phyloP scores from a whole-genome alignment of 2,888 invertebrate species.

The Venustoraphidia nigricollis region DNA sequence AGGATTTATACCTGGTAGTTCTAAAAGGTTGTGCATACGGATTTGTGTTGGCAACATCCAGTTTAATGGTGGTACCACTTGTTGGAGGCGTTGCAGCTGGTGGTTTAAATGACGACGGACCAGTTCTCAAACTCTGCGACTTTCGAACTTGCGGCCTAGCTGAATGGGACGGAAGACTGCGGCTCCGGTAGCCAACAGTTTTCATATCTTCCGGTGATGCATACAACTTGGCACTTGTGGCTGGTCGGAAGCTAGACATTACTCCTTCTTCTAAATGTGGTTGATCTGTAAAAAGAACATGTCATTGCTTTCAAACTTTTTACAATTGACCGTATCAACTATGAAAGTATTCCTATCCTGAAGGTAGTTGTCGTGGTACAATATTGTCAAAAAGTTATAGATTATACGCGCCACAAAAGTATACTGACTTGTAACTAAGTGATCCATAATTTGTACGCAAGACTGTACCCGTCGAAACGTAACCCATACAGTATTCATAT shows the following conservation, averaged over 20 bases:
- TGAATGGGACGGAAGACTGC: slow-evolving; percentile 35
- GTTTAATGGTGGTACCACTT: slow-evolving; percentile 22
- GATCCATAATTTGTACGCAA: too few relatives aligned
- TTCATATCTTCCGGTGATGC: slow-evolving; percentile 78
- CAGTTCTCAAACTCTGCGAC: slow-evolving; percentile 41
- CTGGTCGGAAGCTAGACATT: slow-evolving; percentile 81
- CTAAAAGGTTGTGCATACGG: slow-evolving; percentile 43
- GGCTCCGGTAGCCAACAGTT: slow-evolving; percentile 47
- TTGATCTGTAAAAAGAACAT: not conserved
- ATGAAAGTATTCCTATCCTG: too few relatives aligned
- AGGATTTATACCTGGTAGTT: slow-evolving; percentile 26
- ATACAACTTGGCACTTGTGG: slow-evolving; percentile 70
- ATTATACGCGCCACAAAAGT: too few relatives aligned
- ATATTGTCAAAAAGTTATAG: too few relatives aligned
- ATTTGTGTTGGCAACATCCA: slow-evolving; percentile 21
- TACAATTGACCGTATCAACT: too few relatives aligned
- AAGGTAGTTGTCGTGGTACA: too few relatives aligned
- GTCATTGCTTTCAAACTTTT: too few relatives aligned
- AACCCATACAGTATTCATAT: too few relatives aligned
- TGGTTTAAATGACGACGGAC: slow-evolving; percentile 29
- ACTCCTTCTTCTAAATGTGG: slow-evolving; percentile 26
- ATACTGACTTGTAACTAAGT: too few relatives aligned
- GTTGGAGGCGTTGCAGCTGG: slow-evolving; percentile 32
- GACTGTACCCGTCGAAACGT: too few relatives aligned
- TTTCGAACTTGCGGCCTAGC: slow-evolving; percentile 42